These are phyloP conservation scores for Lerista edwardsae DNA, from an alignment of 2,797 vertebrate species.

Conservation along the genomic window DNA sequence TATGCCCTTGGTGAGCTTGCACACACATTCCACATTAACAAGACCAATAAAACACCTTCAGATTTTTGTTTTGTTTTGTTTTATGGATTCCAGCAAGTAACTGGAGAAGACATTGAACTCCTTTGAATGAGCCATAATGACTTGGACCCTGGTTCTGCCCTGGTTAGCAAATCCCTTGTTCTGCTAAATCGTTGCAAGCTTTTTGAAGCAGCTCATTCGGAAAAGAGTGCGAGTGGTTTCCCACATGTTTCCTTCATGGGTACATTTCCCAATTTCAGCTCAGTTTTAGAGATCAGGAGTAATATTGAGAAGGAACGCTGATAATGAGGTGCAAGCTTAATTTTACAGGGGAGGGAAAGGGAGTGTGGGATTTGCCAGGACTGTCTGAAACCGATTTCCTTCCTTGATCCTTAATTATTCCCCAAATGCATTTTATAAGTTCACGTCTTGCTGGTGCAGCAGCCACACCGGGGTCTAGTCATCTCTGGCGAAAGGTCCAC, in stretches of 20 bases:
- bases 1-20: slow-evolving; percentile 19
- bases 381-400: slow-evolving; percentile 19
- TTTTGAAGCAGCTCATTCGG: slow-evolving; percentile 58
- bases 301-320: slow-evolving; percentile 35
- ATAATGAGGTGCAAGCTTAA: slow-evolving; percentile 47
- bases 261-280: slow-evolving; percentile 38
- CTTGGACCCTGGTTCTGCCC: slow-evolving; percentile 70
- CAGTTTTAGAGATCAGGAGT: slow-evolving; percentile 52
- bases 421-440: slow-evolving; percentile 51
- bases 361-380: neutral
- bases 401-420: slow-evolving; percentile 31
- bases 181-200: slow-evolving; percentile 67
- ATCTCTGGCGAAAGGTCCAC: slow-evolving; percentile 33
- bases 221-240: slow-evolving; percentile 49
- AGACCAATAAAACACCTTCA: slow-evolving; percentile 72
- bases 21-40: slow-evolving; percentile 73
- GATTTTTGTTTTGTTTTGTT: too few species aligned
- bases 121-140: slow-evolving; percentile 71
- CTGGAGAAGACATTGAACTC: slow-evolving; percentile 71
- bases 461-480: slow-evolving; percentile 12
- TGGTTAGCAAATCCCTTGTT: slow-evolving; percentile 70
- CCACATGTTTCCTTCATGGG: neutral
- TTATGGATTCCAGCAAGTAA: slow-evolving; percentile 77
- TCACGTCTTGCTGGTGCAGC: slow-evolving; percentile 36
- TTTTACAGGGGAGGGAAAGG: slow-evolving; percentile 35